Evolutionary conservation across 2,888 invertebrate species (phyloP).

Genomic region (Drosophila phalerata): DNA sequence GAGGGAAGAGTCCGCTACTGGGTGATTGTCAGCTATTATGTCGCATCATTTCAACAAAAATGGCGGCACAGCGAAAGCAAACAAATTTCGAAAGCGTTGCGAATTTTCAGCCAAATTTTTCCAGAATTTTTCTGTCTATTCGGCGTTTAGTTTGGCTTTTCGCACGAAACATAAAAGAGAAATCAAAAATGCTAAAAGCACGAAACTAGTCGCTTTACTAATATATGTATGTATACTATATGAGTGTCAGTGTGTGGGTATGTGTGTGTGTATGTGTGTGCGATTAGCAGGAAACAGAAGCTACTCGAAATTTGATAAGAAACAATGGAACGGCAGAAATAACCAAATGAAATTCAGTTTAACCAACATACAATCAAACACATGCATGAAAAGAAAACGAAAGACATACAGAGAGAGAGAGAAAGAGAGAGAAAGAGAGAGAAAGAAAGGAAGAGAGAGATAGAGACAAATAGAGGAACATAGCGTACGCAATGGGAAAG

Average conservation of each 20-base stretch:
- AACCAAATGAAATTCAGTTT: slow-evolving; percentile 76
- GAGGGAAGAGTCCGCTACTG: slow-evolving; percentile 15
- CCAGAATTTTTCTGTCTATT: slow-evolving; percentile 7
- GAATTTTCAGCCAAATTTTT: slow-evolving; percentile 37
- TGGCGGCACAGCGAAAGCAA: slow-evolving; percentile 58
- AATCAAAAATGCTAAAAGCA: slow-evolving; percentile 24
- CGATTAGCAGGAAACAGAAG: slow-evolving; percentile 18
- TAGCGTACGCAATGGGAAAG: slow-evolving; percentile 48
- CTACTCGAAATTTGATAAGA: slow-evolving; percentile 36
- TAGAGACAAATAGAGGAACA: slow-evolving; percentile 13
- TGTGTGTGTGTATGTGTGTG: neutral
- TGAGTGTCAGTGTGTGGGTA: neutral
- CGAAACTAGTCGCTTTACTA: neutral
- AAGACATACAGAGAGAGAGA: neutral
- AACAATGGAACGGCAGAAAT: slow-evolving; percentile 54
- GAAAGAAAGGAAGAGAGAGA: slow-evolving; percentile 2
- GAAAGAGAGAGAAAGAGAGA: slow-evolving; percentile 7
- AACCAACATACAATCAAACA: slow-evolving; percentile 41
- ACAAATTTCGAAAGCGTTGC: slow-evolving; percentile 53
- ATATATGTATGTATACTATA: neutral
- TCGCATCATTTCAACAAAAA: slow-evolving; percentile 69
- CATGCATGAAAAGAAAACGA: neutral
- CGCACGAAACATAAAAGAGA: neutral
- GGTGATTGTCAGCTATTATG: slow-evolving; percentile 55
- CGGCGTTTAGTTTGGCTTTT: slow-evolving; percentile 16